Conservation (phyloP, 2,113 vertebrate genomes). For the Chrysochloris asiatica region DNA sequence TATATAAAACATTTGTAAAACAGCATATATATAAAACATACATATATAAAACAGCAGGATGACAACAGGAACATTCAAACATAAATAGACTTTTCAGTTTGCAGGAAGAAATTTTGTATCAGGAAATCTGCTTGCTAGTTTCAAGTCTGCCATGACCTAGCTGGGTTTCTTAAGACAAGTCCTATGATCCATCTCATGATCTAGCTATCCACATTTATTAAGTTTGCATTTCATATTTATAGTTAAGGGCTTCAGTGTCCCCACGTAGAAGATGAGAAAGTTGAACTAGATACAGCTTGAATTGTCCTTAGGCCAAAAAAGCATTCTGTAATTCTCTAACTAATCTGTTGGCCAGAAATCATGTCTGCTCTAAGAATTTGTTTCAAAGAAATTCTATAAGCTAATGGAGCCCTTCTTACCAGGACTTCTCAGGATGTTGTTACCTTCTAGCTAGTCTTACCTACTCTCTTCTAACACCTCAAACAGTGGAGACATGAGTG, state of each 20-base stretch:
- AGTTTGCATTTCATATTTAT: constrained; percentile 31
- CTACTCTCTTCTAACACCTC: not conserved
- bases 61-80: constrained; percentile 29
- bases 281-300: not conserved
- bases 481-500: not conserved
- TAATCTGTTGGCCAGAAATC: not conserved
- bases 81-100: not conserved
- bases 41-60: constrained; percentile 35
- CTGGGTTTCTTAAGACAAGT: constrained; percentile 14
- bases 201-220: not conserved
- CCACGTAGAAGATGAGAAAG: not conserved
- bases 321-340: not conserved
- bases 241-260: constrained; percentile 11
- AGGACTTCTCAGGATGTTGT: not conserved
- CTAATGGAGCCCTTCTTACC: not conserved
- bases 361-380: not conserved
- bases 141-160: constrained; percentile 6
- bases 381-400: not conserved
- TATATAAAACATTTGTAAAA: constrained; percentile 53
- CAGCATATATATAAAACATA: constrained; percentile 56
- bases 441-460: not conserved
- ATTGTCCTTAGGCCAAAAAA: not conserved
- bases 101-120: not conserved
- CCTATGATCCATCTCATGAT: not conserved
- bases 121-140: not conserved